These are phyloP conservation scores for Plebejus melissa DNA, from an alignment of 2,888 invertebrate genomes.

Conservation along the genomic window DNA sequence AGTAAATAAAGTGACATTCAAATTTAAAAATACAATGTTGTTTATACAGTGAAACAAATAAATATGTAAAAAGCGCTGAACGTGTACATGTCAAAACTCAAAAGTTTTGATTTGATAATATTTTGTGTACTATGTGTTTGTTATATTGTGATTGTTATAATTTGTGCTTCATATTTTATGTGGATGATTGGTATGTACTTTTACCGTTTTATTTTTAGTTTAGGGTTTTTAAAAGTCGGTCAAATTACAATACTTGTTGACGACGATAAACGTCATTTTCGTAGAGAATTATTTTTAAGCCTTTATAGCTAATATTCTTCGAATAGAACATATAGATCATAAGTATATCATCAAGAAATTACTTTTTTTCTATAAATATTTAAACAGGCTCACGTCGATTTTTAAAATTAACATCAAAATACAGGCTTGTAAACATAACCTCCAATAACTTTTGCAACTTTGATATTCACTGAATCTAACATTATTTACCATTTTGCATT, in stretches of 20 bases:
- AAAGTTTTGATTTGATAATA: conserved; percentile 48
- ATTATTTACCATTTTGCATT: neutral
- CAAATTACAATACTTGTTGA: conserved; percentile 19
- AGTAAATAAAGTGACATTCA: conserved; percentile 24
- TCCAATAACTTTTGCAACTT: conserved; percentile 45
- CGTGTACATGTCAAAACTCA: conserved; percentile 70
- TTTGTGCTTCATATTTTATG: conserved; percentile 44
- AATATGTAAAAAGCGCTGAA: conserved; percentile 44
- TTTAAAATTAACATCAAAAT: conserved; percentile 14
- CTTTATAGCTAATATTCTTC: neutral
- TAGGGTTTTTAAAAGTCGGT: neutral
- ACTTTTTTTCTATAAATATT: neutral
- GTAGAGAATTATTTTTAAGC: neutral
- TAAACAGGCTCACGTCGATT: neutral
- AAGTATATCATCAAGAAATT: neutral
- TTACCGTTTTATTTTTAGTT: conserved; percentile 37
- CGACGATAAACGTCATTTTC: conserved; percentile 22
- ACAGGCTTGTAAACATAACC: conserved; percentile 73
- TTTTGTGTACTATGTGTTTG: conserved; percentile 49
- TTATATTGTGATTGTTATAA: conserved; percentile 44
- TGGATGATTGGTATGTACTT: conserved; percentile 48
- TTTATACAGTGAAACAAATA: conserved; percentile 35
- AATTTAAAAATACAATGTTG: conserved; percentile 34
- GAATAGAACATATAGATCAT: neutral
- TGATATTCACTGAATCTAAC: neutral